Evolutionary conservation across 2,113 vertebrate species (phyloP).

Genomic region (Setophaga coronata): DNA sequence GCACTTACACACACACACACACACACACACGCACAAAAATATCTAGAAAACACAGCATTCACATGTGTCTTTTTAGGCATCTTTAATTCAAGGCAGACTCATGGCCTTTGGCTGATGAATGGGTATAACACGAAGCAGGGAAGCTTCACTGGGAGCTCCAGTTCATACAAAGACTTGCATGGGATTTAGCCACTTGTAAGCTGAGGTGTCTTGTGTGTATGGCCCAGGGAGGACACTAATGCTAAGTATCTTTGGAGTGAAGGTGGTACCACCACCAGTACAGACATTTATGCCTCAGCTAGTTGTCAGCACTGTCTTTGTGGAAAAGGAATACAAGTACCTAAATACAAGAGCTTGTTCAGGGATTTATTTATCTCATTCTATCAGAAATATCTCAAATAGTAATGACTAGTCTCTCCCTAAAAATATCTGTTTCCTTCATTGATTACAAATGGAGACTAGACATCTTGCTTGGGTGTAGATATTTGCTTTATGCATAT

Average conservation of each 20-base stretch:
- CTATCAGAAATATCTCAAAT: background rate
- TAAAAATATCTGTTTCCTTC: background rate
- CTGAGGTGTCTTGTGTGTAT: background rate
- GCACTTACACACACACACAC: background rate
- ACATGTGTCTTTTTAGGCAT: background rate
- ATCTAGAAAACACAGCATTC: background rate
- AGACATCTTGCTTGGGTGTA: background rate
- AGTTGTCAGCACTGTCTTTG: background rate
- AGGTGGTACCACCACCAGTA: fast-evolving
- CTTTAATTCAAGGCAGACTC: background rate
- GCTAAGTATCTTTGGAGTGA: background rate
- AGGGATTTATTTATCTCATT: background rate
- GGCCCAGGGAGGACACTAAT: background rate
- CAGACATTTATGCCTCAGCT: background rate
- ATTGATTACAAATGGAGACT: background rate
- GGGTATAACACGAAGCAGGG: background rate
- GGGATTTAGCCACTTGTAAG: background rate
- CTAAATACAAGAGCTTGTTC: background rate
- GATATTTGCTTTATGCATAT: background rate
- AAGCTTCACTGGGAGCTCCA: background rate
- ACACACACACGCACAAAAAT: background rate
- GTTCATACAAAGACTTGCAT: background rate
- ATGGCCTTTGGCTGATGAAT: background rate
- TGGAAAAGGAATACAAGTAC: background rate
- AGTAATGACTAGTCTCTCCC: background rate